These are phyloP conservation scores for Ornithoptera alexandrae DNA, from an alignment of 2,888 invertebrate species.

Conservation along the genomic window DNA sequence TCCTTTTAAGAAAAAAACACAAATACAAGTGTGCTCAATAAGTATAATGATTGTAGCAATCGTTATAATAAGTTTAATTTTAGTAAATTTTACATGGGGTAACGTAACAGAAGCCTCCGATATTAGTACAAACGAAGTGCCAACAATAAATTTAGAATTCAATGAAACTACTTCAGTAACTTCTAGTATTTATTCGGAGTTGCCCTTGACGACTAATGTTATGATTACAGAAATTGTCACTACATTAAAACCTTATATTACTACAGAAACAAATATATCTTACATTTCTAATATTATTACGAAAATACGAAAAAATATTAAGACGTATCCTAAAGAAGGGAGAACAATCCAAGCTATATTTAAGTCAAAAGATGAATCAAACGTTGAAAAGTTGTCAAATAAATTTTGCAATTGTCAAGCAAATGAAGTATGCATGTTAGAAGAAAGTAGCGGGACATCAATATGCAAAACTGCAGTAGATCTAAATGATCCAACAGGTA, in stretches of 20 bases:
- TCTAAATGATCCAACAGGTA: slow-evolving; percentile 81
- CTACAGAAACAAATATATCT: slow-evolving; percentile 47
- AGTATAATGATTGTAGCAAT: slow-evolving; percentile 77
- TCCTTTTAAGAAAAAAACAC: slow-evolving; percentile 70
- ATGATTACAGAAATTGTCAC: slow-evolving; percentile 43
- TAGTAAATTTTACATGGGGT: slow-evolving; percentile 74
- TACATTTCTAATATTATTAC: slow-evolving; percentile 53
- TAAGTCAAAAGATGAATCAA: slow-evolving; percentile 56
- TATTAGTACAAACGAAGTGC: slow-evolving; percentile 71
- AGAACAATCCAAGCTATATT: slow-evolving; percentile 46
- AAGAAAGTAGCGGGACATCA: slow-evolving; percentile 80
- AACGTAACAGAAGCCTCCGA: slow-evolving; percentile 60
- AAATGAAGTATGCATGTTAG: slow-evolving; percentile 82
- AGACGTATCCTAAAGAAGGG: slow-evolving; percentile 62
- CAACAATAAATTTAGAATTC: slow-evolving; percentile 56
- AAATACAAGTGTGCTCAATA: slow-evolving; percentile 78
- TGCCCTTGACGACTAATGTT: slow-evolving; percentile 40
- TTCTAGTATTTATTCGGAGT: slow-evolving; percentile 49
- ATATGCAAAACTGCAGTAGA: slow-evolving; percentile 77
- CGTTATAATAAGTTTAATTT: slow-evolving; percentile 73
- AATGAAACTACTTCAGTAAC: slow-evolving; percentile 60
- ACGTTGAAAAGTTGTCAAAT: slow-evolving; percentile 62
- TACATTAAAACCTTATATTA: slow-evolving; percentile 42
- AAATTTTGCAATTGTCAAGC: slow-evolving; percentile 77
- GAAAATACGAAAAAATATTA: slow-evolving; percentile 70